Evolutionary conservation across 2,113 vertebrate genomes (phyloP), one percentile per base, ranked within the genome.

Genomic region (Phrynosoma blainvillii): DNA sequence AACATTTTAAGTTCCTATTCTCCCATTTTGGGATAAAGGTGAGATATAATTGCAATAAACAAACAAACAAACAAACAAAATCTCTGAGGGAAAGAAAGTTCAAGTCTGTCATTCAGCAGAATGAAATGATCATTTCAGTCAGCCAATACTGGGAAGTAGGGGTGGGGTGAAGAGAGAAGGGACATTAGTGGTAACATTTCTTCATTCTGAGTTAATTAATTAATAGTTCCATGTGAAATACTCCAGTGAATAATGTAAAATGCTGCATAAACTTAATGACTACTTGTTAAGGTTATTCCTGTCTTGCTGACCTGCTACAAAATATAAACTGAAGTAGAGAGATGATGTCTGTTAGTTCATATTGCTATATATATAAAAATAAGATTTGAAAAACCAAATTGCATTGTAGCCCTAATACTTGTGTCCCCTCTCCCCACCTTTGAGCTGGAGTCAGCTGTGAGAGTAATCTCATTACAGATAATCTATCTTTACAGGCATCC

Each of bases 381-480:
- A 27, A 76, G 23, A 14, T 32, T 25, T 36, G 77, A 30, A n/a
- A 88, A 25, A 36, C 32, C 56, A 78, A 84, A 84, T 88, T 83
- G 4, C 23, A 83, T 88, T 83, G 52, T 66, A 83, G 87, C 71
- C 52, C n/a, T 36, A 78, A 20, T 32, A 18, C 42, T 77, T 16
- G 62, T 83, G 23, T 77, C 30, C 13, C 47, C 23, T 82, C 74
- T 62, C 13, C 59, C 59, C 14, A 62, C 59, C 59, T 82, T 70
- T 59, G 80, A 83, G 54, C 59, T 68, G 56, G 20, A 84, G 79
- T 32, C 18, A 47, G 4, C n/a, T 65, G 2, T 40, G 23, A 18
- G 13, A 79, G 71, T 89, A 89, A 91, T 90, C 77, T 92, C n/a
- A 62, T 92, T 94, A 90, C 83, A 84, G 83, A 23, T 77, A 93